A percentile compares a stretch with the other conserved stretches of the same genome.
Conservation (phyloP, 1,140 invertebrate genomes). For the Anthonomus grandis region DNA sequence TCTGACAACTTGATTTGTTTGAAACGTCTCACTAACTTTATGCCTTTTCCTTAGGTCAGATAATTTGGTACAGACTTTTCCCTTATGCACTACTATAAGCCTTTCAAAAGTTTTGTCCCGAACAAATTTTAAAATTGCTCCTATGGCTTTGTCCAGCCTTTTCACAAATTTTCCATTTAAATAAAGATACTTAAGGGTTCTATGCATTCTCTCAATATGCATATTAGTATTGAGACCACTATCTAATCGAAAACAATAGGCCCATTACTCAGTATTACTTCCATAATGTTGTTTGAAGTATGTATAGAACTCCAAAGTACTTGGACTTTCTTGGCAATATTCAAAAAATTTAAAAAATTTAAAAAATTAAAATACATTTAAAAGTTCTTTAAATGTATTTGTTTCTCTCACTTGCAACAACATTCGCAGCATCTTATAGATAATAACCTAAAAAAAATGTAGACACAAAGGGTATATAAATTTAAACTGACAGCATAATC, state of each 20-base stretch:
- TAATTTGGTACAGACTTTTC: slow-evolving; percentile 1
- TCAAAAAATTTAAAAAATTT: too few relatives aligned
- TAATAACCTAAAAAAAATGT: too few relatives aligned
- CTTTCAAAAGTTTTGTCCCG: slow-evolving; percentile 7
- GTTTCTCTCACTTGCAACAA: too few relatives aligned
- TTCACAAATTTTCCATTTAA: slow-evolving; percentile 2
- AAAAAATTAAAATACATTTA: too few relatives aligned
- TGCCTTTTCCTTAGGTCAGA: not conserved
- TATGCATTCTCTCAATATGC: slow-evolving; percentile 7
- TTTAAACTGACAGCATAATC: too few relatives aligned
- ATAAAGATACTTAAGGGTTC: not conserved
- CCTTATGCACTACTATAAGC: slow-evolving; percentile 1
- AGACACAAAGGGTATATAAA: too few relatives aligned
- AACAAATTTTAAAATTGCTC: slow-evolving; percentile 2
- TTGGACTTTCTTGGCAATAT: too few relatives aligned
- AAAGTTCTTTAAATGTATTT: too few relatives aligned
- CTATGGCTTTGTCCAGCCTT: not conserved
- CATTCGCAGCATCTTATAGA: too few relatives aligned
- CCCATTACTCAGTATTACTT: slow-evolving; percentile 1
- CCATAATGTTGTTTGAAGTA: too few relatives aligned
- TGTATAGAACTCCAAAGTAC: too few relatives aligned
- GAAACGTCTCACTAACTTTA: not conserved
- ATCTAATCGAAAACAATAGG: not conserved
- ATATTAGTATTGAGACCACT: slow-evolving; percentile 3
- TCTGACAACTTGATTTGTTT: not conserved